These are phyloP conservation scores for Geococcyx californianus DNA, from an alignment of 2,113 vertebrate species.

Conservation along the genomic window DNA sequence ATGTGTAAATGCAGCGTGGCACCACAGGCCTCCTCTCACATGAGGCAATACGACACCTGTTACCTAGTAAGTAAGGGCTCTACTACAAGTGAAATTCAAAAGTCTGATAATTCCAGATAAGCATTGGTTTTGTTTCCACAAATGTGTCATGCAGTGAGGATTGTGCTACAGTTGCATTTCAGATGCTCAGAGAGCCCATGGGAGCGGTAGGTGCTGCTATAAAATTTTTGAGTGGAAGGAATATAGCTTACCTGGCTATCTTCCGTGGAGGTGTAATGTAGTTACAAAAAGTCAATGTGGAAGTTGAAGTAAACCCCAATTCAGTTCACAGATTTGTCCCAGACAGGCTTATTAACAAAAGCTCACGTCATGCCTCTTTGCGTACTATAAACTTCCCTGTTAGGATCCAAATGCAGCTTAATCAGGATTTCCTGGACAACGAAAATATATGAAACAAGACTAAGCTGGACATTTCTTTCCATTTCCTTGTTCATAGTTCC, in stretches of 20 bases:
- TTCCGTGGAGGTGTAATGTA: neutral
- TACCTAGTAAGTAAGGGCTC: neutral
- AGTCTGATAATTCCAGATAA: neutral
- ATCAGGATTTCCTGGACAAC: slow-evolving; percentile 13
- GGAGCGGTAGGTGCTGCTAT: neutral
- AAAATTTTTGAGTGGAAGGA: neutral
- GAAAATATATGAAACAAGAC: neutral
- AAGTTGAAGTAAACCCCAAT: neutral
- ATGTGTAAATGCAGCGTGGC: neutral
- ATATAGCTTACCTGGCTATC: neutral
- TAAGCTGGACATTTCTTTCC: neutral
- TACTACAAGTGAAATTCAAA: neutral
- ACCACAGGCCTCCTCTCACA: neutral
- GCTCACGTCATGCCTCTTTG: neutral
- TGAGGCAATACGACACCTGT: accelerated
- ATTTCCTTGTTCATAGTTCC: neutral
- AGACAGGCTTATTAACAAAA: neutral
- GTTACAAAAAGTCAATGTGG: neutral
- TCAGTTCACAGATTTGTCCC: neutral
- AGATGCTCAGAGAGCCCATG: neutral
- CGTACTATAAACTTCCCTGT: neutral
- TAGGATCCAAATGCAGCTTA: neutral
- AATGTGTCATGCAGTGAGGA: neutral
- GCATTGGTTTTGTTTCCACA: neutral
- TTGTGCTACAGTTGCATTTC: neutral